Evolutionary conservation across 1,140 invertebrate species (phyloP).

Genomic region (Lamellibrachia luymesi): DNA sequence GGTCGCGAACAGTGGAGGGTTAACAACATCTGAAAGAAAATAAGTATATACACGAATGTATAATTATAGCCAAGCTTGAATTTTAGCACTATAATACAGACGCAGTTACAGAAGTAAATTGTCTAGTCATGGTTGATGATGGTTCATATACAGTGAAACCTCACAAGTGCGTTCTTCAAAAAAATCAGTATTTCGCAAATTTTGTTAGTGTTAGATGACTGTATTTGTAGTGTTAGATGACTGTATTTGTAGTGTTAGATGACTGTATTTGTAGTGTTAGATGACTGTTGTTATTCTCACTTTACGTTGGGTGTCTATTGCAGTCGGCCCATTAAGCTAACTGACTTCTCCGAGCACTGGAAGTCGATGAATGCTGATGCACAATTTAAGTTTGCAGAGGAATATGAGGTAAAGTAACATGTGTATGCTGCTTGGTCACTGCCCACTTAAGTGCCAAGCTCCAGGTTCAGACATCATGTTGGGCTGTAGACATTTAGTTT

Average conservation of each 20-base stretch:
- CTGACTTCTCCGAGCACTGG: slow-evolving; percentile 66
- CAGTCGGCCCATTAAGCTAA: slow-evolving; percentile 12
- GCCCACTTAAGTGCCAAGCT: not conserved
- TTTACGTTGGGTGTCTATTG: not conserved
- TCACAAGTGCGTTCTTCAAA: too few relatives aligned
- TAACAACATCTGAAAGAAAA: not conserved
- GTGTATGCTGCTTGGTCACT: not conserved
- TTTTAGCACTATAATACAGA: not conserved
- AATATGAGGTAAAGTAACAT: slow-evolving; percentile 73
- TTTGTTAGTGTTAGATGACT: too few relatives aligned
- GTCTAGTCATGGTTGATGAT: too few relatives aligned
- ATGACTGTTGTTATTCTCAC: not conserved
- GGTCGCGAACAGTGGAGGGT: not conserved
- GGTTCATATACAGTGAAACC: too few relatives aligned
- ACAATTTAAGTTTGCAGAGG: slow-evolving; percentile 96
- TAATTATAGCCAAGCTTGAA: not conserved
- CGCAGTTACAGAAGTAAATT: not conserved
- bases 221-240: too few relatives aligned
- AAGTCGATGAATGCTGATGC: slow-evolving; percentile 95
- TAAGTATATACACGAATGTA: not conserved
- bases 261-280: too few relatives aligned
- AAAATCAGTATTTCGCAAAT: too few relatives aligned
- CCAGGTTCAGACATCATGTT: not conserved
- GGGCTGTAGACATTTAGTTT: not conserved
- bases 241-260: too few relatives aligned